A percentile compares a stretch with the other conserved stretches of the same genome.
Evolutionary conservation across 1,140 invertebrate species (phyloP).

Genomic region (Lineus longissimus): DNA sequence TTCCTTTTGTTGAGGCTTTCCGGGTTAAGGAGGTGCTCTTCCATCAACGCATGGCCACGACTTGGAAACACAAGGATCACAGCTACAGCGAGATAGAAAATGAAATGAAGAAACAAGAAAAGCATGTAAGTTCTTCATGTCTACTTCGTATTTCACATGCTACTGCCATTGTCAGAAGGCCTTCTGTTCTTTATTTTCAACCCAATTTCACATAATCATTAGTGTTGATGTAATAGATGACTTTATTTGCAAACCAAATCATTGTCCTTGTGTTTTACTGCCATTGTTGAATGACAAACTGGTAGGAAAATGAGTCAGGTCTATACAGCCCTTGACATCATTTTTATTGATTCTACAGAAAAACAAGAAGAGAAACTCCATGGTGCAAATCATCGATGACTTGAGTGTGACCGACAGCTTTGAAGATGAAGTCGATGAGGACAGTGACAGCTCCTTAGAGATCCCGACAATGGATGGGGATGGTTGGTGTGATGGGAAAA

Average conservation of each 20-base stretch:
- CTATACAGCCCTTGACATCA: no score
- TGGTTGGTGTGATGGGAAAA: not conserved
- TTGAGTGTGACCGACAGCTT: slow-evolving; percentile 7
- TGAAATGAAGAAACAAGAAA: slow-evolving; percentile 25
- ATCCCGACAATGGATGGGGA: slow-evolving; percentile 10
- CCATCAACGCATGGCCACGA: slow-evolving; percentile 31
- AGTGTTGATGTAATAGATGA: no score
- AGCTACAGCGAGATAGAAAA: slow-evolving; percentile 42
- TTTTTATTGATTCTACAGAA: no score
- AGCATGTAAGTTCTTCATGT: slow-evolving; percentile 19
- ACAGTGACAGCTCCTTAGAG: no score
- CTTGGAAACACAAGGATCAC: slow-evolving; percentile 40
- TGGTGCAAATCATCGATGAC: slow-evolving; percentile 6
- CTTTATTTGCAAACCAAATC: no score
- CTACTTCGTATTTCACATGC: slow-evolving; percentile 15
- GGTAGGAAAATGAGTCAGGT: no score
- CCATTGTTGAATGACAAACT: no score
- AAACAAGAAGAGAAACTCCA: not conserved
- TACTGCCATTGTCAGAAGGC: no score
- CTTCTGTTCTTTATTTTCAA: no score
- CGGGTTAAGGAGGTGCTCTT: slow-evolving; percentile 43
- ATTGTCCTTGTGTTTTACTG: no score
- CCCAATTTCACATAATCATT: no score
- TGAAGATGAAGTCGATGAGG: slow-evolving; percentile 21
- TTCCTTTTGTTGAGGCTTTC: slow-evolving; percentile 42